Evolutionary conservation across 2,888 invertebrate genomes (phyloP), one percentile per base, ranked within the genome.

Genomic region (Nomada lathburiana): DNA sequence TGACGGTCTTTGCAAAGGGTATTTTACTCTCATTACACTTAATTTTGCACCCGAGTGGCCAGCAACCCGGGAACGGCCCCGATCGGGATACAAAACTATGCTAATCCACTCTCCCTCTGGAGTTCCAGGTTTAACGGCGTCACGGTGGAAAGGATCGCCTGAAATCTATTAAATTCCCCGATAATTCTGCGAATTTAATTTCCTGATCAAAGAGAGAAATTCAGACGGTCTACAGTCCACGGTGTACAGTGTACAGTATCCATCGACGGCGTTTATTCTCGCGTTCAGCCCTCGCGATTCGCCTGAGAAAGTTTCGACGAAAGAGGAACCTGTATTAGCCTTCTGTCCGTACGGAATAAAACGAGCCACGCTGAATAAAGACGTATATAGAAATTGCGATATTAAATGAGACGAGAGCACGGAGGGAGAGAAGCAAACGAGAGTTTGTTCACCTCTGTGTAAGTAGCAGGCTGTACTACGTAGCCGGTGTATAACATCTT

Each of bases 371-470:
- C 50, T 67, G 50, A 13, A 26, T 23, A 26, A 57, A 57, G 59
- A 65, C 52, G 29, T n/a, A 59, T 47, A 55, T 55, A 68, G 1
- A 29, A 44, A 57, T 64, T 29, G 64, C 71, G 20, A 69, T 63
- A 71, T 68, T 63, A 70, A 75, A 67, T 59, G 60, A 60, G 70
- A 53, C 44, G 50, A 29, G 55, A 23, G 68, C 52, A 47, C 18
- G 20, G 10, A 1, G 13, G 18, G 18, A 44, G 57, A 23, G 16
- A 18, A 52, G 47, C 36, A n/a, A 36, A 29, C 16, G 52, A 42
- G 80, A 74, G 84, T 84, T 84, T 84, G 74, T 84, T 84, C 80
- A 84, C 84, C 84, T 75, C 60, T 11, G 57, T 47, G 60, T 53
- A 57, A 72, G 83, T 63, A 62, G 62, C 50, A 13, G 18, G 42